Percentiles rank a stretch among this genome's conserved stretches.
These are phyloP conservation scores for Buteo buteo DNA, from an alignment of 2,113 vertebrate species.

Conservation along the genomic window DNA sequence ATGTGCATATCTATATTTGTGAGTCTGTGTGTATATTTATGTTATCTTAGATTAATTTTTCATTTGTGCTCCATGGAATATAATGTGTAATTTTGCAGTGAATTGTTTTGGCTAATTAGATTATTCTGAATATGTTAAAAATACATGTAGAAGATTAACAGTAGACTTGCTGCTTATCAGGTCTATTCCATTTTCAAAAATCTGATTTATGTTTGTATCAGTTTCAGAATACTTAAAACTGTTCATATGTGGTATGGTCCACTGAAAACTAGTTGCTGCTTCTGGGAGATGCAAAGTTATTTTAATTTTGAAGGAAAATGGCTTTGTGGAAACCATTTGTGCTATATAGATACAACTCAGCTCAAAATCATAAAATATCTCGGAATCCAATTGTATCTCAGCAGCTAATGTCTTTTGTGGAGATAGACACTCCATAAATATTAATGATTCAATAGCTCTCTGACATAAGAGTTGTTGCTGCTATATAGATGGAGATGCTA, in stretches of 20 bases:
- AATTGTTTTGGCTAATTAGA: neutral
- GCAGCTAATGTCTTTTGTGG: neutral
- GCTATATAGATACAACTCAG: neutral
- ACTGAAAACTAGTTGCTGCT: neutral
- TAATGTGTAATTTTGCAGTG: neutral
- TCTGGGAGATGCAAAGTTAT: neutral
- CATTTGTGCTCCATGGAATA: neutral
- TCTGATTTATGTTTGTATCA: neutral
- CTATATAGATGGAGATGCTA: neutral
- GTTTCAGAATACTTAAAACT: neutral
- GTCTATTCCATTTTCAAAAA: neutral
- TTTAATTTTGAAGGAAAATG: neutral
- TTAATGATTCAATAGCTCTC: neutral
- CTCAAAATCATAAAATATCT: neutral
- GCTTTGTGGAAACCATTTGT: neutral
- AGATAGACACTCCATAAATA: neutral
- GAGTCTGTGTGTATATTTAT: fast-evolving
- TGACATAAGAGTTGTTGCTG: neutral
- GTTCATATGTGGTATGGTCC: neutral
- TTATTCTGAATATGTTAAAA: neutral
- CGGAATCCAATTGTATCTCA: neutral
- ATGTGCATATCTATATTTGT: neutral
- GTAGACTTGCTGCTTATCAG: neutral
- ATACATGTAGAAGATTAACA: neutral
- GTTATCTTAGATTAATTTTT: neutral